Evolutionary conservation across 2,113 vertebrate genomes (phyloP).

Genomic region (Forbesichthys papilliferus): DNA sequence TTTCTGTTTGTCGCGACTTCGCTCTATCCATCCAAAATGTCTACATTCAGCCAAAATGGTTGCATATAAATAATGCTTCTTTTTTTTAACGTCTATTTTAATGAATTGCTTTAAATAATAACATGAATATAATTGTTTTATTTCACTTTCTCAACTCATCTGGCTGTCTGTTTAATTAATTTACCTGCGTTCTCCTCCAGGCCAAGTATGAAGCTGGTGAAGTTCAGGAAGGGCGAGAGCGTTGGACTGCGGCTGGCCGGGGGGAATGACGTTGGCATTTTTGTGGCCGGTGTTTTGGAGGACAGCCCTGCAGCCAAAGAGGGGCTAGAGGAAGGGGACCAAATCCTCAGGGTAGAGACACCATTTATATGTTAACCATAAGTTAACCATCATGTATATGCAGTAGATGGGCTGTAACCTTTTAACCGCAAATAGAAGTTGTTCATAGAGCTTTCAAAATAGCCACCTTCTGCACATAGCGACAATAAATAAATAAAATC

Average conservation of each 20-base stretch:
- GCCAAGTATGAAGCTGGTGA: conserved; percentile 98
- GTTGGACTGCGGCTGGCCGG: conserved; percentile 96
- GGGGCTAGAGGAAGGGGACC: conserved; percentile 97
- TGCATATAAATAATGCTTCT: too few species aligned
- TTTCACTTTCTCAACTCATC: neutral
- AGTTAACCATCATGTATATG: too few species aligned
- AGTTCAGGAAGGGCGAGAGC: conserved; percentile 98
- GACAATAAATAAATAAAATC: too few species aligned
- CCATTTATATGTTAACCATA: too few species aligned
- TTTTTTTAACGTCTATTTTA: neutral
- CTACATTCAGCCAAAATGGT: too few species aligned
- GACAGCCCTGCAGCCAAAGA: conserved; percentile 98
- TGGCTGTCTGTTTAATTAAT: neutral
- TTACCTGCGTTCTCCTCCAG: conserved; percentile 66
- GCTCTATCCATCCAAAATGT: too few species aligned
- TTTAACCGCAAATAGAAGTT: too few species aligned
- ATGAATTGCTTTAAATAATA: neutral
- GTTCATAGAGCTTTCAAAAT: too few species aligned
- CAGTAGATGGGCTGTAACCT: too few species aligned
- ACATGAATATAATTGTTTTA: conserved; percentile 4
- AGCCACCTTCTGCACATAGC: too few species aligned
- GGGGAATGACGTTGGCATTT: conserved; percentile 97
- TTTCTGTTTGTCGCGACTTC: too few species aligned
- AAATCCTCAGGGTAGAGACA: conserved; percentile 94
- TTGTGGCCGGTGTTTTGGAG: conserved; percentile 96